Base-by-base conservation (phyloP, 2,797 vertebrate genomes). In the Gymnopithys bicolor region DNA sequence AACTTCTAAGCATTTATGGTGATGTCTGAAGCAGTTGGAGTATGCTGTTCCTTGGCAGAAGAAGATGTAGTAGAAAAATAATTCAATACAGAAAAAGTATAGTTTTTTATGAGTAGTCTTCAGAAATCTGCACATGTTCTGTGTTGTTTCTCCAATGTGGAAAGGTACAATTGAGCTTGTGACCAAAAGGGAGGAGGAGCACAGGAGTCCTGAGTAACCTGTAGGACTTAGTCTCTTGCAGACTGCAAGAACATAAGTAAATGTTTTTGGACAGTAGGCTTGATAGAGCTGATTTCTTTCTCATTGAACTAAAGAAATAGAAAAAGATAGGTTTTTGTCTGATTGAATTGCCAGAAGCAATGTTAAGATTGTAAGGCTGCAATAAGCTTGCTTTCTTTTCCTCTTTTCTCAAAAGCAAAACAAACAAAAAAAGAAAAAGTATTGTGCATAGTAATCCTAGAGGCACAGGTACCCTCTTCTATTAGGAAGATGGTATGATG, bases 331-430 rank as follows among this genome's bases (percentile, higher is more conserved):
- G 16, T 53, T 95, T 94, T 94, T 78, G 35, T 89, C 68, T 88
- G 77, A 64, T 59, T 93, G 79, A 90, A 71, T 76, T 93, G 90
- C 92, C 63, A 60, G 89, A 88, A 93, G 89, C 76, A 76, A 11
- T 59, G 68, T 53, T 91, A 81, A 92, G 86, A 71, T 69, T 85
- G 41, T 89, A 68, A 74, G 66, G 55, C 58, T 95, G 69, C 87
- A 93, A 32, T 77, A 88, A 91, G 63, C 68, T 95, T 82, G 28
- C 39, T 94, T 86, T 56, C 62, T 94, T 94, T 74, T 73, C 58
- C 39, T 80, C 22, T 84, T 74, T 86, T 85, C 71, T 90, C 63
- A 69, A 81, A 88, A 88, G 11, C 30, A 69, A 80, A 67, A 11
- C 52, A 77, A 88, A 45, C 49, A 76, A 80, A 58, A 67, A 79